Evolutionary conservation across 2,113 vertebrate genomes (phyloP).

Genomic region (Dasyprocta punctata): DNA sequence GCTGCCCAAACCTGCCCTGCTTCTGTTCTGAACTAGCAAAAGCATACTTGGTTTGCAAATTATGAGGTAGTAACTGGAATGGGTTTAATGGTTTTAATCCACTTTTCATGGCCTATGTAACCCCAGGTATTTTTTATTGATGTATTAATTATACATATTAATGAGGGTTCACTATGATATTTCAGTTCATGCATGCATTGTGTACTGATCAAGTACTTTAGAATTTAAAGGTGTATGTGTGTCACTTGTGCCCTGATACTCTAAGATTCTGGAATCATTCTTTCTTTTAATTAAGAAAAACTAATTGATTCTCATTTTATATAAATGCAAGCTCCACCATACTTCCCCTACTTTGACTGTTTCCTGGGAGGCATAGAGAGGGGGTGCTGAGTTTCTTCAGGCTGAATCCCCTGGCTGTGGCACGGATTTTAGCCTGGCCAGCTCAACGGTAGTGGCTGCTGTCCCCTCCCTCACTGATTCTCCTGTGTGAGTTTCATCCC

Average conservation of each 20-base stretch:
- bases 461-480: not conserved
- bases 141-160: not conserved
- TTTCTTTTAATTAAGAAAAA: conserved; percentile 48
- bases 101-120: not conserved
- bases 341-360: not conserved
- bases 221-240: not conserved
- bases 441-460: not conserved
- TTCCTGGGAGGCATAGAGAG: not conserved
- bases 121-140: not conserved
- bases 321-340: not conserved
- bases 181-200: not conserved
- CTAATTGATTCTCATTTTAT: not conserved
- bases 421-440: not conserved
- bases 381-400: not conserved
- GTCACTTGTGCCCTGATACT: not conserved
- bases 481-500: not conserved
- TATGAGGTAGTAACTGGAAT: not conserved
- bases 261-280: not conserved
- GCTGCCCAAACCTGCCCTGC: rapidly evolving
- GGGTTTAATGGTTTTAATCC: not conserved
- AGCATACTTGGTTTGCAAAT: not conserved
- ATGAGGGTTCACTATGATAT: not conserved
- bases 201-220: not conserved
- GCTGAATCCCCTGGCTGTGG: not conserved
- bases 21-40: not conserved